Conservation (phyloP, 2,888 invertebrate species). For the Andrena dorsata region DNA sequence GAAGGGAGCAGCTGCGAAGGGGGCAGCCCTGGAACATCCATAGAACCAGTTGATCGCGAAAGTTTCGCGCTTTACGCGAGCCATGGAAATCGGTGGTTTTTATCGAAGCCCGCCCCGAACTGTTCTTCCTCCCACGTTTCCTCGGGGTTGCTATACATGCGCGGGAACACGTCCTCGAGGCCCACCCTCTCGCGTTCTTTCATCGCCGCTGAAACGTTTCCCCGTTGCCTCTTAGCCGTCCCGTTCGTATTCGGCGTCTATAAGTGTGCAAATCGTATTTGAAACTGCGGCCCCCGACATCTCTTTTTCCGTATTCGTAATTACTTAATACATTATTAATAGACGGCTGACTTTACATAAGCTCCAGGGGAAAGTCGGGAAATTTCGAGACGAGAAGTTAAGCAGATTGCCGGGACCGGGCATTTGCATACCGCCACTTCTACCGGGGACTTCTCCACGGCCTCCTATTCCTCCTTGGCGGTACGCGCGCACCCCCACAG, state of each 20-base stretch:
- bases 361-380: conserved; percentile 76
- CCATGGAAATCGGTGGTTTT: conserved; percentile 57
- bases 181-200: background rate
- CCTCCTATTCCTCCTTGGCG: conserved; percentile 44
- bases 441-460: conserved; percentile 48
- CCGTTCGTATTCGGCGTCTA: conserved; percentile 33
- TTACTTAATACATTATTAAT: conserved; percentile 84
- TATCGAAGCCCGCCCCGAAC: conserved; percentile 5
- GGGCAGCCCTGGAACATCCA: conserved; percentile 36
- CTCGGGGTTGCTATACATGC: background rate
- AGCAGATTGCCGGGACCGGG: conserved; percentile 80
- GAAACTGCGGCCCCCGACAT: conserved; percentile 59
- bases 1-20: conserved; percentile 51
- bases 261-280: conserved; percentile 59
- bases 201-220: conserved; percentile 13
- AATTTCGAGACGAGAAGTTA: conserved; percentile 80
- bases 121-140: background rate
- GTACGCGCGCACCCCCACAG: conserved; percentile 16
- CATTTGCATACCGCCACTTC: conserved; percentile 79
- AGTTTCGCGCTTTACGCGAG: conserved; percentile 72
- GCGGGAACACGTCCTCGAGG: background rate
- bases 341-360: conserved; percentile 82
- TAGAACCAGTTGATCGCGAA: conserved; percentile 68
- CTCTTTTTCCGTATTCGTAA: conserved; percentile 78
- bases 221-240: background rate